Conservation (phyloP, 2,113 vertebrate species). For the Gymnocephalus cernua region DNA sequence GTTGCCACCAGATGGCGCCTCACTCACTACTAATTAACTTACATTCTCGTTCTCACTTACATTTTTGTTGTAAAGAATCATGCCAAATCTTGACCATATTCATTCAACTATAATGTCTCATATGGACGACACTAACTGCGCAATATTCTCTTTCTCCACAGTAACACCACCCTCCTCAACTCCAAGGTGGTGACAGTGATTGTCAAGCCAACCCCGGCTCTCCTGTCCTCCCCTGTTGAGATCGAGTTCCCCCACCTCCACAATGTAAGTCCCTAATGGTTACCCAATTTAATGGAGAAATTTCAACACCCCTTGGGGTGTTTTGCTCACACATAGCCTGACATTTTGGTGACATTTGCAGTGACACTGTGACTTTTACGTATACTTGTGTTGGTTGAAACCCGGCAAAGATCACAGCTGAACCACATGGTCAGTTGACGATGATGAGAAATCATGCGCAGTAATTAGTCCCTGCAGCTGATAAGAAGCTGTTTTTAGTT, state of each 20-base stretch:
- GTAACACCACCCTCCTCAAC: conserved; percentile 94
- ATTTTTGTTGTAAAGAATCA: background rate
- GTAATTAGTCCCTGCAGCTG: conserved; percentile 54
- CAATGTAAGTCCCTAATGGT: conserved; percentile 89
- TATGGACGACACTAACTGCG: conserved; percentile 26
- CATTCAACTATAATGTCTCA: background rate
- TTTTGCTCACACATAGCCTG: conserved; percentile 66
- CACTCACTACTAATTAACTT: background rate
- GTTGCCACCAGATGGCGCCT: conserved; percentile 58
- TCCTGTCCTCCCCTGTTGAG: conserved; percentile 90
- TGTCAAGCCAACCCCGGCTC: conserved; percentile 90
- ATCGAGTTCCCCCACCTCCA: conserved; percentile 96
- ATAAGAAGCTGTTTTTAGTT: conserved; percentile 59
- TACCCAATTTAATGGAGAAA: conserved; percentile 47
- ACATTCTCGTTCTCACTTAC: background rate
- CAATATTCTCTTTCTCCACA: conserved; percentile 66
- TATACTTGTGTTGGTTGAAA: conserved; percentile 43
- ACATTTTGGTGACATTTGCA: conserved; percentile 82
- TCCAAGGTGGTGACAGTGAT: conserved; percentile 96
- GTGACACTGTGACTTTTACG: conserved; percentile 65
- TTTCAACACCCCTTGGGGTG: conserved; percentile 44
- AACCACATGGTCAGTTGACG: conserved; percentile 41
- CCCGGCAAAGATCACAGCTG: conserved; percentile 48
- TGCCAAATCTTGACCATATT: background rate
- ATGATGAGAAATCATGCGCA: conserved; percentile 31